Evolutionary conservation across 2,888 invertebrate genomes (phyloP).

Genomic region (Galerucella pusilla): DNA sequence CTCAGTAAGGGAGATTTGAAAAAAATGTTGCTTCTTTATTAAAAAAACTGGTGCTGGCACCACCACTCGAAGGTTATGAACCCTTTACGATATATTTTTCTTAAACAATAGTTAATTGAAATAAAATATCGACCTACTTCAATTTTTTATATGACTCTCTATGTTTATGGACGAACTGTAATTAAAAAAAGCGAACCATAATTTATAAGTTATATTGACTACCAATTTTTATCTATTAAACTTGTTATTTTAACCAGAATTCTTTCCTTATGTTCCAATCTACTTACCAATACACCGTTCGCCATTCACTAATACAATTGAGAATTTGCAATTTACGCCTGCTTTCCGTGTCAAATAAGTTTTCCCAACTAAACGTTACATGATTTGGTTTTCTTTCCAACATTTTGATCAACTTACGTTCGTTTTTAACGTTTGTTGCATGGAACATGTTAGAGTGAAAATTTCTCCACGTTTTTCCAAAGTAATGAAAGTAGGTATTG

Average conservation of each 20-base stretch:
- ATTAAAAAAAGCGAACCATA: too few relatives aligned
- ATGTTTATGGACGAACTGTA: too few relatives aligned
- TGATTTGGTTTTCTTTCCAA: constrained; percentile 43
- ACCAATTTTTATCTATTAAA: too few relatives aligned
- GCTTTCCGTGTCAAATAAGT: constrained; percentile 43
- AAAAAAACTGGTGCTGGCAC: too few relatives aligned
- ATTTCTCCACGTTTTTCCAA: not conserved
- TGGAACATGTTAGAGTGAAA: not conserved
- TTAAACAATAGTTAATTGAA: too few relatives aligned
- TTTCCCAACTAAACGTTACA: constrained; percentile 50
- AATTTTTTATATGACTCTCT: too few relatives aligned
- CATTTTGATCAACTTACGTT: constrained; percentile 28
- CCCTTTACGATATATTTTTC: too few relatives aligned
- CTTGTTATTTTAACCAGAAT: too few relatives aligned
- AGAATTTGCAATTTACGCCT: constrained; percentile 49
- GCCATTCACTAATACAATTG: constrained; percentile 53
- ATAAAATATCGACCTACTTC: too few relatives aligned
- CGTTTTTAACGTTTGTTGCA: constrained; percentile 25
- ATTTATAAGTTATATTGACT: too few relatives aligned
- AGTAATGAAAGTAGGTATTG: not conserved
- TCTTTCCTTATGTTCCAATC: not conserved
- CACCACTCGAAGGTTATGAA: too few relatives aligned
- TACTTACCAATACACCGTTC: constrained; percentile 53
- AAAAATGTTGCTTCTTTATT: too few relatives aligned
- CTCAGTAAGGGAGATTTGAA: not conserved